Conservation (phyloP, 1,140 invertebrate genomes). For the Dreissena polymorpha region DNA sequence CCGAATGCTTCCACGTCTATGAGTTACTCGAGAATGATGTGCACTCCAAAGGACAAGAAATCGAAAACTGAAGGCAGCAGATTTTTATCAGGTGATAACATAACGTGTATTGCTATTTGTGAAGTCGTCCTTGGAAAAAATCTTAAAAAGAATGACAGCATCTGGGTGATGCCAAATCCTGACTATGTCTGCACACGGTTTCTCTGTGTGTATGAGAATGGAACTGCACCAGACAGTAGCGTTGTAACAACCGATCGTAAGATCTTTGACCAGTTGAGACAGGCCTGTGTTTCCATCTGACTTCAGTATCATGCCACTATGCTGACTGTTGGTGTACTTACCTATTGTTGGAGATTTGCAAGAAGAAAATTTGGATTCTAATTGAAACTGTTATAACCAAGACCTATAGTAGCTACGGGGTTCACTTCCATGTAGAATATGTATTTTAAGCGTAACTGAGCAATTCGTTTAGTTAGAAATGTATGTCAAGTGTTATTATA, state of each 20-base stretch:
- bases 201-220: constrained; percentile 74
- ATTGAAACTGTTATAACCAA: too few species aligned
- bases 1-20: constrained; percentile 67
- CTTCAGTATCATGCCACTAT: too few species aligned
- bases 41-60: constrained; percentile 50
- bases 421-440: too few species aligned
- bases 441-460: too few species aligned
- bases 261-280: constrained; percentile 44
- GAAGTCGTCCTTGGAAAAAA: constrained; percentile 67
- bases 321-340: too few species aligned
- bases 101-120: constrained; percentile 70
- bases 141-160: constrained; percentile 65
- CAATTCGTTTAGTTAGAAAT: too few species aligned
- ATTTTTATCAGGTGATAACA: constrained; percentile 59
- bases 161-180: constrained; percentile 67
- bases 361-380: too few species aligned
- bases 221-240: constrained; percentile 46
- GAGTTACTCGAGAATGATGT: constrained; percentile 70
- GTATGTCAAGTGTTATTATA: too few species aligned
- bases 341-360: too few species aligned
- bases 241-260: constrained; percentile 57
- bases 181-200: constrained; percentile 75
- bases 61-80: neutral
- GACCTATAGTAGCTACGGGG: too few species aligned
- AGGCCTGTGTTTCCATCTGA: constrained; percentile 28